Conservation (phyloP, 2,888 invertebrate genomes). For the Chaitophorus viminalis region DNA sequence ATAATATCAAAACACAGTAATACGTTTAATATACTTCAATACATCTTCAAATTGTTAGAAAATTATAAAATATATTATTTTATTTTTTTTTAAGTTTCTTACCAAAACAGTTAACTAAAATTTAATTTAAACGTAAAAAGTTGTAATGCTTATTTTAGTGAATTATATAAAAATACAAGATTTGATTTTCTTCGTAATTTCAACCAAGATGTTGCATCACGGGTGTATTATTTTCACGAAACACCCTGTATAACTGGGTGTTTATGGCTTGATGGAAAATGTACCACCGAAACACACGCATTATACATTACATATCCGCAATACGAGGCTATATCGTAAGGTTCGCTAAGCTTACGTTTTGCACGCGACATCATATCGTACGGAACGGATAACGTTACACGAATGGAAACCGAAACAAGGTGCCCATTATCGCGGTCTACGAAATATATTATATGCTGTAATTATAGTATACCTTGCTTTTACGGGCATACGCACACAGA, state of each 20-base stretch:
- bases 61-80: too few species aligned
- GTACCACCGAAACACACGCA: background rate
- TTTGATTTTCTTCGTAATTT: too few species aligned
- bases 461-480: background rate
- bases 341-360: background rate
- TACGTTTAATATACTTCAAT: too few species aligned
- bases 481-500: background rate
- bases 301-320: background rate
- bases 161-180: too few species aligned
- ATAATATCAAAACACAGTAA: too few species aligned
- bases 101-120: too few species aligned
- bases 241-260: background rate
- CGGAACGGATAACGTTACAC: background rate
- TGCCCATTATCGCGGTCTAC: background rate
- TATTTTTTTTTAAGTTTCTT: too few species aligned
- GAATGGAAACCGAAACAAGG: background rate
- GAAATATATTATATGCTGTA: background rate
- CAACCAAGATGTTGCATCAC: too few species aligned
- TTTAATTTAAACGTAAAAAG: too few species aligned
- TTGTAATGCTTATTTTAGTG: too few species aligned
- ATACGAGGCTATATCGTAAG: background rate
- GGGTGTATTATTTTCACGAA: too few species aligned
- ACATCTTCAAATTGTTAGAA: too few species aligned
- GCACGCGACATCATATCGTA: background rate
- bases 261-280: background rate